phyloP scores from a whole-genome alignment of 2,797 vertebrate species.

The Falco cherrug region DNA sequence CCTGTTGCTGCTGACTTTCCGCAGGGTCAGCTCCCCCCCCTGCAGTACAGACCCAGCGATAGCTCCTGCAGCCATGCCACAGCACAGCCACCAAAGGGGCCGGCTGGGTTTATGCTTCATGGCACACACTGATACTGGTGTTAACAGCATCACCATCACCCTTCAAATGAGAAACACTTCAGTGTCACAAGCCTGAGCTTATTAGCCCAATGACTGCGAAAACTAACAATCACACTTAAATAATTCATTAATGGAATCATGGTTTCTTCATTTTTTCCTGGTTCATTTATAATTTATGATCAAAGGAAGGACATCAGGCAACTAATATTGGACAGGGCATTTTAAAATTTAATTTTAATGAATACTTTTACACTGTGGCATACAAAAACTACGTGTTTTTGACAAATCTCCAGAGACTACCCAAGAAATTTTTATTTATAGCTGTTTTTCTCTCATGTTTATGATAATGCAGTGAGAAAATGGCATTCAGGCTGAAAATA shows the following conservation, averaged over 20 bases:
- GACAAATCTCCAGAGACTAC: conserved; percentile 10
- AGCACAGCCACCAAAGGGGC: fast-evolving
- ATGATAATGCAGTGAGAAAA: conserved; percentile 34
- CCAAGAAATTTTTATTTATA: conserved; percentile 48
- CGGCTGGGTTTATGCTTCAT: neutral
- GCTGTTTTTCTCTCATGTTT: conserved; percentile 27
- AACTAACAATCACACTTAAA: conserved; percentile 63
- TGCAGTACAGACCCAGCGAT: fast-evolving
- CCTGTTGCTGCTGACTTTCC: fast-evolving
- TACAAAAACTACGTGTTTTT: conserved; percentile 32
- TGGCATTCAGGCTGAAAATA: conserved; percentile 30
- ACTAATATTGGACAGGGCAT: conserved; percentile 48
- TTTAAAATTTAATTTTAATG: conserved; percentile 74
- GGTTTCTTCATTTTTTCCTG: conserved; percentile 18
- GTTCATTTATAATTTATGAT: conserved; percentile 68
- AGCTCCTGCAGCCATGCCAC: neutral
- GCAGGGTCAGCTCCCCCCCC: neutral
- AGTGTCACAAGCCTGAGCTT: neutral
- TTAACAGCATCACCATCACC: neutral
- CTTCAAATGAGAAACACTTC: conserved; percentile 11
- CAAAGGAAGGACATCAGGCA: conserved; percentile 62
- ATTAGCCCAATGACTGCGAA: conserved; percentile 37
- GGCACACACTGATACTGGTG: neutral
- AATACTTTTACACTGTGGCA: conserved; percentile 20
- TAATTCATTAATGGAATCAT: conserved; percentile 57